Percentiles rank a stretch among this genome's conserved stretches.
phyloP scores from a whole-genome alignment of 1,140 invertebrate genomes.

The Cryptotermes secundus region DNA sequence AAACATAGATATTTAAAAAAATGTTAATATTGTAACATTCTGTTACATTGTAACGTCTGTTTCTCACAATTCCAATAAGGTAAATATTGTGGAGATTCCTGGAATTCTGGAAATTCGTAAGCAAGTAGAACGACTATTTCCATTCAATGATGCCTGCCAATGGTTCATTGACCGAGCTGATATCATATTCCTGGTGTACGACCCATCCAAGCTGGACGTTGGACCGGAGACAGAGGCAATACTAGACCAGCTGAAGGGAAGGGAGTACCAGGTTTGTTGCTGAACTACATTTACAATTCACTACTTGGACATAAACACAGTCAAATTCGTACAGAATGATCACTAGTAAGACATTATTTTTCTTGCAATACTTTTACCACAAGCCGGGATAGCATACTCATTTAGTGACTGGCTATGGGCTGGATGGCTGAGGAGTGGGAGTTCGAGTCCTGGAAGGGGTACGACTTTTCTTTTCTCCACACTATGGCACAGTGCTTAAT shows the following conservation, averaged over 20 bases:
- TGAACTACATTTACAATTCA: not conserved
- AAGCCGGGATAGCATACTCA: too few species aligned
- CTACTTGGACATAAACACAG: not conserved
- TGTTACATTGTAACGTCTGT: not conserved
- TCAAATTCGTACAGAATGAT: too few species aligned
- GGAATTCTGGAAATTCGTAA: conserved; percentile 92
- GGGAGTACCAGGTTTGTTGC: conserved; percentile 75
- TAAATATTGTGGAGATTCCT: conserved; percentile 94
- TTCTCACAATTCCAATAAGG: conserved; percentile 56
- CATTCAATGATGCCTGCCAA: conserved; percentile 93
- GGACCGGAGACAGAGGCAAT: conserved; percentile 92
- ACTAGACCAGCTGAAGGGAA: conserved; percentile 88
- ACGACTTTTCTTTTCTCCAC: too few species aligned
- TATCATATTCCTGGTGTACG: conserved; percentile 92
- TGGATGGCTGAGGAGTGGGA: too few species aligned
- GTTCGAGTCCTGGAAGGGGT: too few species aligned
- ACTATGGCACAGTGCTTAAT: too few species aligned
- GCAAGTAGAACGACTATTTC: conserved; percentile 88
- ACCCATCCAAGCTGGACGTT: conserved; percentile 92
- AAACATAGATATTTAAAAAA: too few species aligned
- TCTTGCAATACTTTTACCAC: too few species aligned
- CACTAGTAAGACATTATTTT: too few species aligned
- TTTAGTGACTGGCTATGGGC: too few species aligned
- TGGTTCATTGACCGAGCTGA: conserved; percentile 96
- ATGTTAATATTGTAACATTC: too few species aligned